phyloP scores from a whole-genome alignment of 2,797 vertebrate species.

The Otolemur crassicaudatus region DNA sequence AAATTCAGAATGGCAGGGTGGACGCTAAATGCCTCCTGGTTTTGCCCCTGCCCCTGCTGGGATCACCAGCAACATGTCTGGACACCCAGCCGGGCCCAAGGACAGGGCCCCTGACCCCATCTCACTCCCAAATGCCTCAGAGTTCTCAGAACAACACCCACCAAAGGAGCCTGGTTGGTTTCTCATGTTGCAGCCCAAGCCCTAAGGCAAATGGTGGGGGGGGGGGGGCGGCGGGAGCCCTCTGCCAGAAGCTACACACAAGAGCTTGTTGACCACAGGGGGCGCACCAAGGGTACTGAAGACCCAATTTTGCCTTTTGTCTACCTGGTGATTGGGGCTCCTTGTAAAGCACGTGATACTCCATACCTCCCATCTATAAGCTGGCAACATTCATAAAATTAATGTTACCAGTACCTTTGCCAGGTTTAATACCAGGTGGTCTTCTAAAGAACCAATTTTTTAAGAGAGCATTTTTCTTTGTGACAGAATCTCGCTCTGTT shows the following conservation, averaged over 20 bases:
- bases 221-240: neutral
- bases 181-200: neutral
- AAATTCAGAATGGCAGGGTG: neutral
- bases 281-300: rapidly evolving
- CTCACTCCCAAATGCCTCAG: neutral
- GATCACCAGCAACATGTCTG: neutral
- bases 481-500: too few relatives aligned
- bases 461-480: neutral
- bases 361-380: neutral
- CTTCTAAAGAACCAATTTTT: neutral
- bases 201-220: too few relatives aligned
- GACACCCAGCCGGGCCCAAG: neutral
- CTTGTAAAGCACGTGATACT: neutral
- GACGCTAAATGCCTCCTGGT: neutral
- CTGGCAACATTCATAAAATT: neutral
- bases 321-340: neutral
- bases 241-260: neutral
- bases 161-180: neutral
- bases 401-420: neutral
- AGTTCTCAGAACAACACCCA: neutral
- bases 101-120: neutral
- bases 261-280: neutral
- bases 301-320: neutral
- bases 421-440: neutral
- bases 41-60: neutral